Evolutionary conservation across 2,888 invertebrate species (phyloP).

Genomic region (Drosophila austrosaltans): DNA sequence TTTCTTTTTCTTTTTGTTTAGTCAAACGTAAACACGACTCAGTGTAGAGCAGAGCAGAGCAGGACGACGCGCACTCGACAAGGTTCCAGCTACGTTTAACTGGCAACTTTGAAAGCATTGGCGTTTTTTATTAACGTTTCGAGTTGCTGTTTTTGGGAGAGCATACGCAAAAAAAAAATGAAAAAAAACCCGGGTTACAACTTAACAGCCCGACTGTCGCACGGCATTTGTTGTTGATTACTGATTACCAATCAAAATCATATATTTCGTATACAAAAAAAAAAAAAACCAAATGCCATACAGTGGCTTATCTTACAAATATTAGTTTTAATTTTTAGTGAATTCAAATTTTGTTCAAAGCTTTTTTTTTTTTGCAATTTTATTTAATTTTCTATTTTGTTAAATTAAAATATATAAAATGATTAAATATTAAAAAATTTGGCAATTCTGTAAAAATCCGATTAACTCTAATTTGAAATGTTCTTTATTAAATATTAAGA

Average conservation of each 20-base stretch:
- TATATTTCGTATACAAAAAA: constrained; percentile 32
- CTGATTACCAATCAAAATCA: constrained; percentile 59
- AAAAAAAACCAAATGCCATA: constrained; percentile 30
- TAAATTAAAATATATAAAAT: too few species aligned
- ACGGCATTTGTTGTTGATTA: constrained; percentile 68
- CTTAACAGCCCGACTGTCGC: constrained; percentile 67
- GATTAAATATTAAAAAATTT: too few species aligned
- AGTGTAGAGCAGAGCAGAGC: neutral
- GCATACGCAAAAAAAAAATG: constrained; percentile 29
- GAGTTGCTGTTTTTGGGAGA: constrained; percentile 18
- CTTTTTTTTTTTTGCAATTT: too few species aligned
- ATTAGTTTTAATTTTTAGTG: too few species aligned
- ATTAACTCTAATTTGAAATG: neutral
- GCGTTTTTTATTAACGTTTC: constrained; percentile 47
- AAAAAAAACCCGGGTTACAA: constrained; percentile 46
- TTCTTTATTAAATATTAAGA: neutral
- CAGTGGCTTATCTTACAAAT: neutral
- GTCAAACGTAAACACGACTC: constrained; percentile 1
- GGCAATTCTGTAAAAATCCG: too few species aligned
- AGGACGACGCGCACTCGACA: constrained; percentile 45
- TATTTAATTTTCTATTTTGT: too few species aligned
- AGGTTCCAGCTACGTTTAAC: constrained; percentile 62
- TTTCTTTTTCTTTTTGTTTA: neutral
- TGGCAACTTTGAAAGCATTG: constrained; percentile 58
- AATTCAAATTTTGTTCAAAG: too few species aligned